These are phyloP conservation scores for Steinernema feltiae DNA, from an alignment of 1,140 invertebrate genomes.

Conservation along the genomic window DNA sequence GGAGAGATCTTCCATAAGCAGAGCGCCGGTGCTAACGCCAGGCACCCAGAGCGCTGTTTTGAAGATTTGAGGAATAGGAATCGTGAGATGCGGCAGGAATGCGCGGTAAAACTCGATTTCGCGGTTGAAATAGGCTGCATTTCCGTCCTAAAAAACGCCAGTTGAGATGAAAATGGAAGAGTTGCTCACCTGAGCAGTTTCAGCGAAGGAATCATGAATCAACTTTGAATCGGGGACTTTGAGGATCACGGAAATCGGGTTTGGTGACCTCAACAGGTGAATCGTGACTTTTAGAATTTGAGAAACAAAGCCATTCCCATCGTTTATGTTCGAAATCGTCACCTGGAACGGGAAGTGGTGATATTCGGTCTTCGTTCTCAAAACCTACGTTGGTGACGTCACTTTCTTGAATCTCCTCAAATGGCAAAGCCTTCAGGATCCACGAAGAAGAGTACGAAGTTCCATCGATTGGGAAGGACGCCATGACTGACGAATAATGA, in stretches of 20 bases:
- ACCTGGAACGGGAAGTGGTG: not conserved
- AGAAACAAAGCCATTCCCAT: not conserved
- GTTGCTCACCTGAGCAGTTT: not conserved
- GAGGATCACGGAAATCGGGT: not conserved
- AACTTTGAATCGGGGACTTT: not conserved
- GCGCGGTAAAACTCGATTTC: slow-evolving; percentile 1
- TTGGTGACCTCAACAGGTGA: not conserved
- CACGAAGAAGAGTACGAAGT: not conserved
- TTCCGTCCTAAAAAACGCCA: not conserved
- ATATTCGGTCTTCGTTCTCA: not conserved
- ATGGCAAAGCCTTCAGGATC: not conserved
- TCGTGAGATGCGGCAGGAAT: not conserved
- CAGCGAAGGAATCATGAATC: not conserved
- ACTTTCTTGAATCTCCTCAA: not conserved
- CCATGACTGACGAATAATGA: too few species aligned
- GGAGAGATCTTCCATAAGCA: slow-evolving; percentile 2
- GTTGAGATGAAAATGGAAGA: not conserved
- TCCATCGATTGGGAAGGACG: not conserved
- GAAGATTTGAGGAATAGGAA: not conserved
- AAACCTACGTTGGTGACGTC: not conserved
- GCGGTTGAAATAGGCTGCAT: not conserved
- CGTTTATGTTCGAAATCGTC: not conserved
- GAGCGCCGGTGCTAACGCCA: not conserved
- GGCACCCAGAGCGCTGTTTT: not conserved
- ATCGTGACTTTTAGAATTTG: not conserved